Conservation (phyloP, 2,113 vertebrate species). For the Zootoca vivipara region DNA sequence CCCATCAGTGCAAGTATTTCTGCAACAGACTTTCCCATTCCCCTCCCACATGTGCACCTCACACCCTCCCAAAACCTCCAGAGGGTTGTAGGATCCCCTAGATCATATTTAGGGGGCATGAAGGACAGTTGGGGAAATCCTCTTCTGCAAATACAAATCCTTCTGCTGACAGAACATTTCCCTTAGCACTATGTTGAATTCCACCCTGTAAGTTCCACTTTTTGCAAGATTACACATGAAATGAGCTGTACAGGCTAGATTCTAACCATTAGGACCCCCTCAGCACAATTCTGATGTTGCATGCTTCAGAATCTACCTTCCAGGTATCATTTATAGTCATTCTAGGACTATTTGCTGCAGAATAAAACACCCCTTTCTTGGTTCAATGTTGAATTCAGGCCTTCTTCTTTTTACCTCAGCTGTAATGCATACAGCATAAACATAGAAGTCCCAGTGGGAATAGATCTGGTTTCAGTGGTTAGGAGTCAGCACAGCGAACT, state of each 20-base stretch:
- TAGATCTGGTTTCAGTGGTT: not conserved
- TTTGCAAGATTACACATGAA: not conserved
- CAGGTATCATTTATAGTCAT: not conserved
- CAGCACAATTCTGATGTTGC: not conserved
- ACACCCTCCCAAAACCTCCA: not conserved
- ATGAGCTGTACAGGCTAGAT: too few relatives aligned
- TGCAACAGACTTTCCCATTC: too few relatives aligned
- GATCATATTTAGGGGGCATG: too few relatives aligned
- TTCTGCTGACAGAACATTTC: too few relatives aligned
- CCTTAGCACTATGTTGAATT: too few relatives aligned
- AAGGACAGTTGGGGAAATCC: too few relatives aligned
- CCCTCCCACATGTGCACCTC: too few relatives aligned
- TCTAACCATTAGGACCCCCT: not conserved
- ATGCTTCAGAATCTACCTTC: not conserved
- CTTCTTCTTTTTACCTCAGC: not conserved
- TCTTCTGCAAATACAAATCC: too few relatives aligned
- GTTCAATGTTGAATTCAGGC: not conserved
- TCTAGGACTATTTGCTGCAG: not conserved
- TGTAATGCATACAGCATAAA: not conserved
- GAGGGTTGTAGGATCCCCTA: too few relatives aligned
- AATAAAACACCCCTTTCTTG: not conserved
- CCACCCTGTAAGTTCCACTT: not conserved
- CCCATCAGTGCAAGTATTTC: too few relatives aligned
- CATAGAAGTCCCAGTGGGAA: not conserved
- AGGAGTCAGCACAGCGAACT: slow-evolving; percentile 18